Conservation (phyloP, 2,113 vertebrate species). For the Spea multiplicata region DNA sequence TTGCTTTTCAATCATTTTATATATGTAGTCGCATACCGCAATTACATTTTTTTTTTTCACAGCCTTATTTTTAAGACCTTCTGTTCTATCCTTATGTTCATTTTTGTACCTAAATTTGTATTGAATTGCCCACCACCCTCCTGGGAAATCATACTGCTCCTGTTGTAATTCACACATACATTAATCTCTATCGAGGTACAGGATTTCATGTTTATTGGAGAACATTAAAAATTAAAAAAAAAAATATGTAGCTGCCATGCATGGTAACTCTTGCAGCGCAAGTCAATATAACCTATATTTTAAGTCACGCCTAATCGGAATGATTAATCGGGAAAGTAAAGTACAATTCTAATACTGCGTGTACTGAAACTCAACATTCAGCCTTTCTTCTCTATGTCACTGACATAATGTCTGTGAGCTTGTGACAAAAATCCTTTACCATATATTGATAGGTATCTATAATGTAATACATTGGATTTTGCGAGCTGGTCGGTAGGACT, state of each 20-base stretch:
- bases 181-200: conserved; percentile 4
- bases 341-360: not conserved
- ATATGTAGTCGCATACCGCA: not conserved
- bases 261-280: not conserved
- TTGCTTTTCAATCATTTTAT: conserved; percentile 14
- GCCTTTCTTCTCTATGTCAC: too few relatives aligned
- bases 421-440: too few relatives aligned
- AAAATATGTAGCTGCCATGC: not conserved
- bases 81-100: conserved; percentile 13
- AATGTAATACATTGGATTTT: too few relatives aligned
- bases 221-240: conserved; percentile 2
- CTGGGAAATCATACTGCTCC: conserved; percentile 23
- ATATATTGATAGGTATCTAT: too few relatives aligned
- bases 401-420: too few relatives aligned
- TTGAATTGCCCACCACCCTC: conserved; percentile 5
- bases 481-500: too few relatives aligned
- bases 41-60: not conserved
- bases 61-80: not conserved
- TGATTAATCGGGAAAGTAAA: not conserved
- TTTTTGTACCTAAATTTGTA: conserved; percentile 3
- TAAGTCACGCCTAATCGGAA: not conserved
- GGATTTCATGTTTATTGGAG: conserved; percentile 8
- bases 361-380: not conserved
- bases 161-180: conserved; percentile 33
- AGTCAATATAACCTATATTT: conserved; percentile 11